Percentiles rank a stretch among this genome's conserved stretches.
Conservation (phyloP, 2,797 vertebrate species). For the Ctenopoma multispine region DNA sequence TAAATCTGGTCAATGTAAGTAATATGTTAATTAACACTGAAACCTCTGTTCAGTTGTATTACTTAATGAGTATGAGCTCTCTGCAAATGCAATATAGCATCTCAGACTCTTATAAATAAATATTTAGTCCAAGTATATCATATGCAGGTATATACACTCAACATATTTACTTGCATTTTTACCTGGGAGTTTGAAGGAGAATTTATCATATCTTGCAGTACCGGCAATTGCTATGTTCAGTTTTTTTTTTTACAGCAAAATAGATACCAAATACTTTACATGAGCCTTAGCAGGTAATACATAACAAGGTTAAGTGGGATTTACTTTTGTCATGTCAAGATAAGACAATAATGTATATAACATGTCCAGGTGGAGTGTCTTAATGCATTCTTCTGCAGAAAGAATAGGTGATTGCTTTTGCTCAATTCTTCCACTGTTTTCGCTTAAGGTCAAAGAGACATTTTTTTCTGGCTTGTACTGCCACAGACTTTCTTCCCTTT, state of each 20-base stretch:
- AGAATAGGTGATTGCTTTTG: conserved; percentile 19
- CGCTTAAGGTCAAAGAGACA: conserved; percentile 57
- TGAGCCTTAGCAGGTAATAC: conserved; percentile 45
- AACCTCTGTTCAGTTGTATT: conserved; percentile 10
- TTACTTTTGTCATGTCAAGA: conserved; percentile 26
- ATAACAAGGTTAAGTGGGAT: conserved; percentile 38
- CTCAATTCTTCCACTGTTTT: conserved; percentile 39
- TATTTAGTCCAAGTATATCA: conserved; percentile 25
- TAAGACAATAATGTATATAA: conserved; percentile 46
- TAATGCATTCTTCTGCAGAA: conserved; percentile 22
- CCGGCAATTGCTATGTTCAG: conserved; percentile 20
- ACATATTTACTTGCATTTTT: conserved; percentile 23
- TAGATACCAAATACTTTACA: conserved; percentile 24
- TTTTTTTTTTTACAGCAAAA: conserved; percentile 10
- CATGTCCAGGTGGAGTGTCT: conserved; percentile 8
- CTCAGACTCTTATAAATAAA: conserved; percentile 3
- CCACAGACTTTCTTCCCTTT: conserved; percentile 47
- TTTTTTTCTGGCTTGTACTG: conserved; percentile 51
- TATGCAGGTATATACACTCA: background rate
- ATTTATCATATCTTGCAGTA: conserved; percentile 22
- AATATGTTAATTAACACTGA: conserved; percentile 20
- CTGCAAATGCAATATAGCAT: conserved; percentile 12
- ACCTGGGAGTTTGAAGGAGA: background rate
- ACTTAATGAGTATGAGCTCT: background rate
- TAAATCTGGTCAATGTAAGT: conserved; percentile 1